Conservation (phyloP, 37 sponge, comb jelly and placozoan species). For the Theonella swinhoei region DNA sequence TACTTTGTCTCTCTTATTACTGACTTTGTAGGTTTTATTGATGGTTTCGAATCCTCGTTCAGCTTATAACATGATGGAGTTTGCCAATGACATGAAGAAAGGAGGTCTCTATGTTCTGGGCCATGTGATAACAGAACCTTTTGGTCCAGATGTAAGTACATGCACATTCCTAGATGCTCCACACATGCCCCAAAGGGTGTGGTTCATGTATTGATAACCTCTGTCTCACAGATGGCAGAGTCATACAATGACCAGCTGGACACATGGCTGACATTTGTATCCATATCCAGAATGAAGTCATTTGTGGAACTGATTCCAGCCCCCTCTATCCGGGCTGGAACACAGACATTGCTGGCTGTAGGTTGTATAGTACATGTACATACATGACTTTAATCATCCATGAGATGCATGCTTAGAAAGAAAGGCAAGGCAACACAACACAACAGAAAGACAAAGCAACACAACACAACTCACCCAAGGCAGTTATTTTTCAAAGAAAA, state of each 20-base stretch:
- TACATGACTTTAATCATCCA: not conserved
- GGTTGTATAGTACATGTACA: conserved; percentile 1
- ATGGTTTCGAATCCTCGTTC: conserved; percentile 93
- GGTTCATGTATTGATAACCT: too few species aligned
- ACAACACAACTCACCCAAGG: too few species aligned
- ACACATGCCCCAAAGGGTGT: not conserved
- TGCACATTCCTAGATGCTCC: too few species aligned
- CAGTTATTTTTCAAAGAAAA: too few species aligned
- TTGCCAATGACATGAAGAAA: conserved; percentile 98
- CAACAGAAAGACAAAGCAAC: too few species aligned
- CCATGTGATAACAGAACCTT: conserved; percentile 74
- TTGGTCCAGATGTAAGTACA: conserved; percentile 51
- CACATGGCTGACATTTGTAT: conserved; percentile 93
- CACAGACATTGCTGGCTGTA: conserved; percentile 79
- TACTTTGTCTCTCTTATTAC: not conserved
- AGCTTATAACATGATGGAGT: conserved; percentile 76
- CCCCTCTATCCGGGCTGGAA: conserved; percentile 73
- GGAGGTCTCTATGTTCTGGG: conserved; percentile 90
- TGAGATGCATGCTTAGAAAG: too few species aligned
- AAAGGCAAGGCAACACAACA: too few species aligned
- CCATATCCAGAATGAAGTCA: conserved; percentile 86
- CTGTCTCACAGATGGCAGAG: conserved; percentile 42
- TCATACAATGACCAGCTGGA: conserved; percentile 57
- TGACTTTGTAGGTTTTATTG: conserved; percentile 70
- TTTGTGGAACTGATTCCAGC: conserved; percentile 93